These are phyloP conservation scores for Dasypus novemcinctus DNA, from an alignment of 2,113 vertebrate species.

Conservation along the genomic window DNA sequence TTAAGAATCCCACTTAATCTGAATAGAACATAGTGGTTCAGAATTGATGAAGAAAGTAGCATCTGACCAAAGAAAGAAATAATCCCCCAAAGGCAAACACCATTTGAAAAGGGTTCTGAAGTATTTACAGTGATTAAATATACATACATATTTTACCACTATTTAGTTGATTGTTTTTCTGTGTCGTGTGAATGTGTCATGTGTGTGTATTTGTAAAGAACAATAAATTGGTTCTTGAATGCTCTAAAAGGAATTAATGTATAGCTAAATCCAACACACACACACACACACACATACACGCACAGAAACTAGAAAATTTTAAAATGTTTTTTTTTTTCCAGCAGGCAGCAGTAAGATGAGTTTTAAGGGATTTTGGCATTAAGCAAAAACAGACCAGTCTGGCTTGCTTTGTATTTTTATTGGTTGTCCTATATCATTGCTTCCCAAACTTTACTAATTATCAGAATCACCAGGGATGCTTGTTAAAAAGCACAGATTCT, in stretches of 20 bases:
- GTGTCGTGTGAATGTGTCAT: not conserved
- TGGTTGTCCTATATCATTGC: not conserved
- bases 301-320: not conserved
- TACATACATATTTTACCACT: not conserved
- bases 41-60: not conserved
- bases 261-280: not conserved
- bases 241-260: not conserved
- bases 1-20: slow-evolving; percentile 18
- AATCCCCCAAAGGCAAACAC: not conserved
- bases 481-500: not conserved
- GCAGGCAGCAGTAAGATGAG: not conserved
- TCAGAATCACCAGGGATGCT: not conserved
- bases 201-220: too few species aligned
- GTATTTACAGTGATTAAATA: not conserved
- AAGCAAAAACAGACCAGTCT: not conserved
- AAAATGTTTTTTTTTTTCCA: not conserved
- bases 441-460: slow-evolving; percentile 30
- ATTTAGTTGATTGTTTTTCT: not conserved
- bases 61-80: slow-evolving; percentile 18
- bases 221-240: not conserved
- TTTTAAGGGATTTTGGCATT: slow-evolving; percentile 11
- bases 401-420: not conserved
- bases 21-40: not conserved
- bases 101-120: not conserved
- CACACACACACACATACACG: not conserved